phyloP scores from a whole-genome alignment of 2,888 invertebrate species.

The Blera fallax region DNA sequence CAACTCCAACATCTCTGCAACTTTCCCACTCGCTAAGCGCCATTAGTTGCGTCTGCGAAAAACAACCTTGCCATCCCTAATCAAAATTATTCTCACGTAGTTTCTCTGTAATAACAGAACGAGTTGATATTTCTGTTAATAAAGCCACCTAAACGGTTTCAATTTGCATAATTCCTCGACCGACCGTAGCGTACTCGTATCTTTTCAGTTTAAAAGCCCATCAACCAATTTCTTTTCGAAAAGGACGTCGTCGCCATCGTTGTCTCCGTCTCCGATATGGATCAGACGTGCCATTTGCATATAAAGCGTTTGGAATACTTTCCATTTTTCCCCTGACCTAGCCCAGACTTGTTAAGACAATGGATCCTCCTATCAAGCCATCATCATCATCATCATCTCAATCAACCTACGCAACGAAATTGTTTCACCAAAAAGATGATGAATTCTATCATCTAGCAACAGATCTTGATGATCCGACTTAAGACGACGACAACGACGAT shows the following conservation, averaged over 20 bases:
- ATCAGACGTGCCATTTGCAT: conserved; percentile 57
- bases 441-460: conserved; percentile 11
- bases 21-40: neutral
- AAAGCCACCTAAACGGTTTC: conserved; percentile 48
- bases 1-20: neutral
- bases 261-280: conserved; percentile 40
- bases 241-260: conserved; percentile 27
- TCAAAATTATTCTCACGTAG: conserved; percentile 62
- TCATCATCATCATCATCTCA: conserved; percentile 30
- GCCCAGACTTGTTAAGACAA: conserved; percentile 46
- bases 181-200: neutral
- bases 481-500: conserved; percentile 33
- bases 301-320: conserved; percentile 48
- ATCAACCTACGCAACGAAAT: conserved; percentile 57
- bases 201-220: conserved; percentile 31
- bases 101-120: conserved; percentile 12
- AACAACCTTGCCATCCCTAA: neutral
- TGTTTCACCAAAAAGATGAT: conserved; percentile 34
- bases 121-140: neutral
- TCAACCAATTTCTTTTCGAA: conserved; percentile 52
- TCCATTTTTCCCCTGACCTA: conserved; percentile 66
- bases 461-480: conserved; percentile 41
- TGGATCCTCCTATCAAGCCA: conserved; percentile 31
- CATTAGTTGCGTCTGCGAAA: neutral
- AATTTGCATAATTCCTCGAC: conserved; percentile 64